Conservation (phyloP, 1,140 invertebrate genomes). For the Drosophila erecta region DNA sequence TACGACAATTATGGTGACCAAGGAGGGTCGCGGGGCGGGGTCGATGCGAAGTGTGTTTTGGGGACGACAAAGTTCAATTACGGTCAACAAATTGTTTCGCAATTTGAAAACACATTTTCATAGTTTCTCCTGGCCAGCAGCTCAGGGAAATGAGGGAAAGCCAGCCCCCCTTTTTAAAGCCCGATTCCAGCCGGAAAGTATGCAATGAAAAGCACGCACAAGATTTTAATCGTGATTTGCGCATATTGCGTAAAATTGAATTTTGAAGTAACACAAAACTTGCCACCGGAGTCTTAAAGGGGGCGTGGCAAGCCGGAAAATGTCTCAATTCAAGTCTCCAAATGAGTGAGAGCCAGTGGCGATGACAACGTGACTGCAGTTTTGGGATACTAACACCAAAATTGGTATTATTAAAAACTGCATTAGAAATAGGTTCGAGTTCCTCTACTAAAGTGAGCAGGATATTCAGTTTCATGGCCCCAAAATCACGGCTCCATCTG, state of each 20-base stretch:
- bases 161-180: neutral
- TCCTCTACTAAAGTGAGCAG: too few species aligned
- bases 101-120: conserved; percentile 80
- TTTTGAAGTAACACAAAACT: conserved; percentile 78
- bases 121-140: conserved; percentile 58
- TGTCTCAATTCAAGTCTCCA: conserved; percentile 4
- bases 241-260: conserved; percentile 83
- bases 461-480: neutral
- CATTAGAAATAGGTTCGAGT: too few species aligned
- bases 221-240: conserved; percentile 80
- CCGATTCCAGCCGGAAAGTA: conserved; percentile 40
- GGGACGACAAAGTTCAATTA: conserved; percentile 77
- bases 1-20: conserved; percentile 45
- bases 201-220: conserved; percentile 58
- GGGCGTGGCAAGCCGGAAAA: conserved; percentile 9
- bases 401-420: neutral
- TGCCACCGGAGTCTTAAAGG: conserved; percentile 9
- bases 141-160: conserved; percentile 16
- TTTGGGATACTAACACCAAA: neutral
- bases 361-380: neutral
- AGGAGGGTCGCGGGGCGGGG: neutral
- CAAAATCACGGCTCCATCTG: conserved; percentile 12
- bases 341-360: conserved; percentile 3
- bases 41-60: neutral
- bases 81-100: conserved; percentile 82